Evolutionary conservation across 2,888 invertebrate genomes (phyloP), one percentile per base, ranked within the genome.

Genomic region (Clostera curtula): DNA sequence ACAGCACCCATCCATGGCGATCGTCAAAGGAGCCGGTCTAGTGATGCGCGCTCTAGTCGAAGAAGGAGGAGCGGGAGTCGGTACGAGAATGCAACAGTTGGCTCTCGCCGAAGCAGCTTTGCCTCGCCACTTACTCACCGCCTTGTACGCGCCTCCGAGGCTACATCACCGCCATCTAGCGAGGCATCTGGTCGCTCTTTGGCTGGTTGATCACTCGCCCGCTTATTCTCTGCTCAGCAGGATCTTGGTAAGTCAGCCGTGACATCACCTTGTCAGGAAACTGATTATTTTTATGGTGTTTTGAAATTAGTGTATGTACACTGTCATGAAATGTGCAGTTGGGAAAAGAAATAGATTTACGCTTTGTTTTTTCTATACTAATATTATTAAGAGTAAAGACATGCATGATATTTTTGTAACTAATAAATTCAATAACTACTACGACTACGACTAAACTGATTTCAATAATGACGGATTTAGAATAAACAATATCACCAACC

Each of bases 1-100:
- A 0, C 84, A 95, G 90, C 97, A 98, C 85, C 97, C 97, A 1
- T 98, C 98, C 3, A 88, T 98, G 86, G 98, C 99, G 1, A 96
- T 99, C 39, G 96, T 99, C 1, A 98, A 99, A 79, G 98, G 98
- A 18, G 98, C 98, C 0, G 98, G 99, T 0, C 84, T 99, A 27
- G 95, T 99, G 24, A 94, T 98, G 91, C 90, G 98, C 39, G 98
- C 99, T 10, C 88, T 99, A 13, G 97, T 99, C 28, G 99, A 99
- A 77, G 99, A 99, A 74, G 98, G 98, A 2, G 93, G 94, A 45
- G 87, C 91, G n/a, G 92, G 92, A 52, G 93, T 97, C 7, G 96
- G 97, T 0, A 89, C 92, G 14, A 90, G 93, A 56, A 98, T 98
- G 97, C 98, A 98, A 77, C 92, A 95, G 25, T 83, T 99, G 40